Evolutionary conservation across 2,113 vertebrate species (phyloP), one percentile per base, ranked within the genome.

Genomic region (Siniperca knerii): DNA sequence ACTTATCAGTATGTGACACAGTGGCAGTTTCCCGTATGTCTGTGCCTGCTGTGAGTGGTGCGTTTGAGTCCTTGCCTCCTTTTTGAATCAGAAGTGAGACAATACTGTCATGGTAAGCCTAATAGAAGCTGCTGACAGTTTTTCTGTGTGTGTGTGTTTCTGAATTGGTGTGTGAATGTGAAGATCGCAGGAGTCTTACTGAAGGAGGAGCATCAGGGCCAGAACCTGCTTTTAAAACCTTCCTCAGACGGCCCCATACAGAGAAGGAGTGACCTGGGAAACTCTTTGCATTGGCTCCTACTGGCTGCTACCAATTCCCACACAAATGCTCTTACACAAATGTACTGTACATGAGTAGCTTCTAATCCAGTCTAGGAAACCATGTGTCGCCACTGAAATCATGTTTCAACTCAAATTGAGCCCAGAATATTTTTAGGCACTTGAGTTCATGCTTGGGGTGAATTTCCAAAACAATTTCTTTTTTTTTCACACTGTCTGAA

Each of bases 191-290:
- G 86, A 90, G 86, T 90, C 77, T 72, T 13, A 61, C 23, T 73
- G 77, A 91, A 86, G 91, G 93, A 92, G 92, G 93, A 93, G 94
- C 92, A 84, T 86, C 66, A 67, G 75, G 83, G 70, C 86, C 83
- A 76, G 78, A 90, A 93, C 86, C 90, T 91, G 83, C 89, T 86
- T 93, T 90, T 93, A 88, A 94, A 92, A 88, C 55, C 80, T 85
- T 94, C 89, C 90, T 85, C 82, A 92, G 90, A 92, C 84, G 52
- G 91, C 93, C 93, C 83, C 94, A 92, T 91, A 83, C 74, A 60
- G 91, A 90, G 94, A 94, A 92, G 93, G 95, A 92, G 93, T 94
- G 90, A 94, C 91, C 88, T 73, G 89, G 44, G 69, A 81, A 62
- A 68, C 60, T 84, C 77, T 79, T 60, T 77, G 80, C 87, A 90